Conservation (phyloP, 2,888 invertebrate genomes). For the Chymomyza caudatula region DNA sequence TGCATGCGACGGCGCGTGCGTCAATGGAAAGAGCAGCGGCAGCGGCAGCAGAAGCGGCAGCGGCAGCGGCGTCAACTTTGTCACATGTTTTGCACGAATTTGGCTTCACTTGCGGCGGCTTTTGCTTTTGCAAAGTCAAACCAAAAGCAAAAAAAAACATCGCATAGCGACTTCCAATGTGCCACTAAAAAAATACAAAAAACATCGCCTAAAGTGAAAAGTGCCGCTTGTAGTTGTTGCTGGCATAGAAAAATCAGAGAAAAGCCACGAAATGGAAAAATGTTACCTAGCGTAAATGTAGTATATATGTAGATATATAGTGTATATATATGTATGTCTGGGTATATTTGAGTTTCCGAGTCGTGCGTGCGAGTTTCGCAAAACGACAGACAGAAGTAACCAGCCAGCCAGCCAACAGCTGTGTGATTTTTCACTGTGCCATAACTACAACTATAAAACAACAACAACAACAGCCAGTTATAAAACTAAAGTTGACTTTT, state of each 20-base stretch:
- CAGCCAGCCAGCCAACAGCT: not conserved
- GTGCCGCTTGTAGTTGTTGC: constrained; percentile 12
- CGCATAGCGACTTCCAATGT: constrained; percentile 61
- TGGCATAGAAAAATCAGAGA: constrained; percentile 11
- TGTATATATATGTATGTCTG: not conserved
- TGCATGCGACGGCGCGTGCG: constrained; percentile 45
- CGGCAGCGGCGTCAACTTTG: constrained; percentile 10
- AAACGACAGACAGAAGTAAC: constrained; percentile 13
- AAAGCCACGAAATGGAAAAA: not conserved
- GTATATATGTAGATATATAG: not conserved
- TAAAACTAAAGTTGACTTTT: not conserved
- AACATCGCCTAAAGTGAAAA: constrained; percentile 13
- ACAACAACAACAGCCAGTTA: not conserved
- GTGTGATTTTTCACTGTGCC: not conserved
- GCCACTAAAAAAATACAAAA: constrained; percentile 51
- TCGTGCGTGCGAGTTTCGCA: constrained; percentile 28
- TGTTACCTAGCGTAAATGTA: not conserved
- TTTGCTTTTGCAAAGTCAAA: constrained; percentile 15
- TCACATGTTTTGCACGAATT: constrained; percentile 53
- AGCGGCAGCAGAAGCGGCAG: constrained; percentile 16
- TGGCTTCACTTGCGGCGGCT: not conserved
- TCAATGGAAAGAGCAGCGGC: constrained; percentile 52
- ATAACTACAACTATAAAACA: constrained; percentile 1
- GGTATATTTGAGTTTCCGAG: constrained; percentile 14
- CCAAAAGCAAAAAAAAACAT: constrained; percentile 36